Conservation (phyloP, 2,888 invertebrate species). For the Amblyjoppa proteus region DNA sequence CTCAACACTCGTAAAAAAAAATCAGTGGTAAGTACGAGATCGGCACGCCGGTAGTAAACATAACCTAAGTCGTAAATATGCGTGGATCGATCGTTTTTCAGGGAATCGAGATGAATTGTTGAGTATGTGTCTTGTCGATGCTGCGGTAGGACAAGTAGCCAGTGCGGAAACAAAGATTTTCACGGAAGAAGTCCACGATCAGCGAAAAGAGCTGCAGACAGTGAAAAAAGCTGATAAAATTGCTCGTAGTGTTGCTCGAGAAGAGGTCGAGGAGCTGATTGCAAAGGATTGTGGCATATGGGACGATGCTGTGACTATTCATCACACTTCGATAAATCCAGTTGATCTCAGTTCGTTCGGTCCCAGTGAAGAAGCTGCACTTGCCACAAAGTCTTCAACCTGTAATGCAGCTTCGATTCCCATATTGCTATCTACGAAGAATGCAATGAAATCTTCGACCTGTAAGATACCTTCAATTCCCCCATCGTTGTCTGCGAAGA, state of each 20-base stretch:
- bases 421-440: too few relatives aligned
- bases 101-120: constrained; percentile 38
- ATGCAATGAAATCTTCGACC: too few relatives aligned
- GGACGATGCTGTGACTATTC: not conserved
- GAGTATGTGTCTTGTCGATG: constrained; percentile 9
- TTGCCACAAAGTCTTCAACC: not conserved
- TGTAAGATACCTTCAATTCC: too few relatives aligned
- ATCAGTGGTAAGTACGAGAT: constrained; percentile 25
- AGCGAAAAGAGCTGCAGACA: not conserved
- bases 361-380: not conserved
- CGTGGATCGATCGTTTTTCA: constrained; percentile 11
- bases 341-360: not conserved
- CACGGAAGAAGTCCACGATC: not conserved
- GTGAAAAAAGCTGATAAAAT: constrained; percentile 19
- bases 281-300: not conserved
- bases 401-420: too few relatives aligned
- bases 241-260: not conserved
- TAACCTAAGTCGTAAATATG: constrained; percentile 7
- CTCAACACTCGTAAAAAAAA: constrained; percentile 1
- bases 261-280: not conserved
- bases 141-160: constrained; percentile 7
- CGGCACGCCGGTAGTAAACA: constrained; percentile 3
- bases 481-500: too few relatives aligned
- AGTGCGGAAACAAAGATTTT: not conserved
- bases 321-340: not conserved